Percentiles rank a stretch among this genome's conserved stretches.
phyloP scores from a whole-genome alignment of 2,888 invertebrate genomes.

The Morinoia aosen region DNA sequence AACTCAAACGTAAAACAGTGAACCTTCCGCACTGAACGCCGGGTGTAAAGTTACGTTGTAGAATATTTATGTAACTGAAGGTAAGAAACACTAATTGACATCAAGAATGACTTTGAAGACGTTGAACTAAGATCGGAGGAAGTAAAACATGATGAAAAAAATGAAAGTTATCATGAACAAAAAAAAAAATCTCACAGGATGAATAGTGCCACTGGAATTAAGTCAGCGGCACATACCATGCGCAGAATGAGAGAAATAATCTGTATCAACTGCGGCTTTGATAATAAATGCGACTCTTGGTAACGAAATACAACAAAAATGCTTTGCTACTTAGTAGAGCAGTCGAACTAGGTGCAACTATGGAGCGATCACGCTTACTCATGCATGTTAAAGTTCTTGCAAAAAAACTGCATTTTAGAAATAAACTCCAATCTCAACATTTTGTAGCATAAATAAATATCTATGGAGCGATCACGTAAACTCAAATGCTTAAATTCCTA shows the following conservation, averaged over 20 bases:
- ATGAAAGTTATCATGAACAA: no score
- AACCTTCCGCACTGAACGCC: background rate
- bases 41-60: background rate
- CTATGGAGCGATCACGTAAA: background rate
- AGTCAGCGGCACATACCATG: no score
- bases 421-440: background rate
- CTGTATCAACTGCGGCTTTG: no score
- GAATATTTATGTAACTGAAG: background rate
- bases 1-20: background rate
- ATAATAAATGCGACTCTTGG: no score
- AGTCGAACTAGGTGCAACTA: background rate
- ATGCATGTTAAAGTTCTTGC: no score
- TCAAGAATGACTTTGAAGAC: background rate
- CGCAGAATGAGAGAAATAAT: no score
- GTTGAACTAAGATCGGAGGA: background rate
- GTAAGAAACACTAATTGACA: background rate
- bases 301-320: no score
- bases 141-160: no score
- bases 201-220: no score
- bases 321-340: no score
- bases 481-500: background rate
- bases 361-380: background rate
- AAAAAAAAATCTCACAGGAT: no score
- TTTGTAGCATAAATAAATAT: background rate
- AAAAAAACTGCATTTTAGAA: no score